phyloP scores from a whole-genome alignment of 2,797 vertebrate genomes.

The Buceros bicornis region DNA sequence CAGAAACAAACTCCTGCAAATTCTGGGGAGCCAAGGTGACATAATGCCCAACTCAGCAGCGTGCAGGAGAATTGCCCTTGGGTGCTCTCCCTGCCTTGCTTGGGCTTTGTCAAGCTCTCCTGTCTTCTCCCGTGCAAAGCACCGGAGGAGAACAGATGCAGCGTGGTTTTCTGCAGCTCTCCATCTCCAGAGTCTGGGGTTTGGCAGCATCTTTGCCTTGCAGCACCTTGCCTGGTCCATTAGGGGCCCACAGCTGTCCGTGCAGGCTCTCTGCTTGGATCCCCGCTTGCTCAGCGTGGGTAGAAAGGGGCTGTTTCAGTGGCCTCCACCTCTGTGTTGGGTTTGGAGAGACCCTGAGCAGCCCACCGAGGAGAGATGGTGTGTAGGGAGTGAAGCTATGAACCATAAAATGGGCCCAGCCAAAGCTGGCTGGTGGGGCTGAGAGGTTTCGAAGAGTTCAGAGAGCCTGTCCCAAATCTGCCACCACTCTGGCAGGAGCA shows the following conservation, averaged over 20 bases:
- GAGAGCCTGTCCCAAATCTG: background rate
- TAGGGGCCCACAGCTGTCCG: background rate
- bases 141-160: background rate
- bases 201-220: background rate
- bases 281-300: background rate
- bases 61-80: background rate
- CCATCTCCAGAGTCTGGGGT: background rate
- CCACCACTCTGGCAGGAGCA: rapidly evolving
- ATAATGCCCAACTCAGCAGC: background rate
- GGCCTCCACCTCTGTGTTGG: background rate
- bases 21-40: background rate
- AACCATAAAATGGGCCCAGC: background rate
- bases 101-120: background rate
- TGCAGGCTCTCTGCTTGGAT: background rate
- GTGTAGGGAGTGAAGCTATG: background rate
- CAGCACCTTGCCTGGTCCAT: too few species aligned
- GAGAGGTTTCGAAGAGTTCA: background rate
- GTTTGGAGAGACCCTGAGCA: background rate
- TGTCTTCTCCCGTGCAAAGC: background rate
- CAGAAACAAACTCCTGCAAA: background rate
- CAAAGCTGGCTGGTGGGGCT: background rate
- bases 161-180: background rate
- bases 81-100: background rate
- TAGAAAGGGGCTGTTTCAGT: background rate
- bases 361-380: background rate